Conservation (phyloP, 2,888 invertebrate species). For the Agonopterix alstromeriana region DNA sequence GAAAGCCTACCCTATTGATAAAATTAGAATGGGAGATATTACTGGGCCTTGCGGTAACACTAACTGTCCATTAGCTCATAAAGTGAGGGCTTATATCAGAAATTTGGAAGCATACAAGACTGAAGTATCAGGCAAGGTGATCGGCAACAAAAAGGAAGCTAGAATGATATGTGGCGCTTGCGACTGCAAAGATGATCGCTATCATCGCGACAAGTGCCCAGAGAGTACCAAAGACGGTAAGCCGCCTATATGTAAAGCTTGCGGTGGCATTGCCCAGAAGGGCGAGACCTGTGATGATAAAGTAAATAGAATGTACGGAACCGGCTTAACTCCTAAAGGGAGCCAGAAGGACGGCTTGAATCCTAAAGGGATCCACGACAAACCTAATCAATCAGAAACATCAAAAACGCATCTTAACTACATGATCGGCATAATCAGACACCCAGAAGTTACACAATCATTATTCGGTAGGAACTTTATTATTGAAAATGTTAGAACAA, state of each 20-base stretch:
- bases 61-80: constrained; percentile 61
- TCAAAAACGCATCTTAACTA: neutral
- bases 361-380: no score
- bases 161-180: constrained; percentile 58
- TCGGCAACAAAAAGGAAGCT: constrained; percentile 24
- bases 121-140: constrained; percentile 29
- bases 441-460: constrained; percentile 23
- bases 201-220: neutral
- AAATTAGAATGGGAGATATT: constrained; percentile 67
- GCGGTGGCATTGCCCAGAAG: constrained; percentile 35
- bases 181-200: constrained; percentile 56
- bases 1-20: constrained; percentile 47
- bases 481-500: constrained; percentile 27
- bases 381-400: constrained; percentile 18
- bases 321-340: constrained; percentile 37
- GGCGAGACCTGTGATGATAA: constrained; percentile 54
- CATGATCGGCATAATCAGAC: constrained; percentile 29
- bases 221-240: constrained; percentile 14
- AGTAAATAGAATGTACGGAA: constrained; percentile 33
- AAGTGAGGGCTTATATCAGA: constrained; percentile 57
- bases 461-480: constrained; percentile 34
- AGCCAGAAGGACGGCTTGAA: constrained; percentile 17
- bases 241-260: constrained; percentile 32
- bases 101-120: constrained; percentile 51
- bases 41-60: constrained; percentile 63